These are phyloP conservation scores for Trachelus iudaicus DNA, from an alignment of 2,888 invertebrate species.

Conservation along the genomic window DNA sequence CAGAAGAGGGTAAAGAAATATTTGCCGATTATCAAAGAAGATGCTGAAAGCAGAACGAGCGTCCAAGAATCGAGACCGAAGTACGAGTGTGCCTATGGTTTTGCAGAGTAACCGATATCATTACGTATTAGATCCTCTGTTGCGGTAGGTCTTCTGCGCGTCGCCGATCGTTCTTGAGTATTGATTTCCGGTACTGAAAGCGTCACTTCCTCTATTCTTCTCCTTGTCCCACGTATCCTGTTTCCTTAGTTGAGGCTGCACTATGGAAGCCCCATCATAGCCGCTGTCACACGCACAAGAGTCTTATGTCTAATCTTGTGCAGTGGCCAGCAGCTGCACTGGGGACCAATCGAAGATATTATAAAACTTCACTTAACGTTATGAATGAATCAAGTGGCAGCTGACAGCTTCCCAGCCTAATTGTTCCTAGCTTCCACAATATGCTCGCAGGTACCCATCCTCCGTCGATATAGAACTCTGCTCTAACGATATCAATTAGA, in stretches of 20 bases:
- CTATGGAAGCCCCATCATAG: constrained; percentile 84
- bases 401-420: too few species aligned
- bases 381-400: too few species aligned
- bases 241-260: constrained; percentile 57
- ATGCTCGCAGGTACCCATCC: too few species aligned
- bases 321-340: constrained; percentile 99
- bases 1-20: too few species aligned
- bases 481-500: too few species aligned
- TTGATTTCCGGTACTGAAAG: not conserved
- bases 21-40: too few species aligned
- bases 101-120: not conserved
- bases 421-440: too few species aligned
- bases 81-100: too few species aligned
- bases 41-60: too few species aligned
- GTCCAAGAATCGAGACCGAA: too few species aligned
- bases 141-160: not conserved
- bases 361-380: too few species aligned
- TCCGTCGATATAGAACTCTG: too few species aligned
- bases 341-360: constrained; percentile 69
- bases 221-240: not conserved
- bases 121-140: not conserved
- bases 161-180: not conserved
- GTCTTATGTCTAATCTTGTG: constrained; percentile 93
- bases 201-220: not conserved
- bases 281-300: constrained; percentile 99